Conservation (phyloP, 2,888 invertebrate species). For the Agriotes lineatus region DNA sequence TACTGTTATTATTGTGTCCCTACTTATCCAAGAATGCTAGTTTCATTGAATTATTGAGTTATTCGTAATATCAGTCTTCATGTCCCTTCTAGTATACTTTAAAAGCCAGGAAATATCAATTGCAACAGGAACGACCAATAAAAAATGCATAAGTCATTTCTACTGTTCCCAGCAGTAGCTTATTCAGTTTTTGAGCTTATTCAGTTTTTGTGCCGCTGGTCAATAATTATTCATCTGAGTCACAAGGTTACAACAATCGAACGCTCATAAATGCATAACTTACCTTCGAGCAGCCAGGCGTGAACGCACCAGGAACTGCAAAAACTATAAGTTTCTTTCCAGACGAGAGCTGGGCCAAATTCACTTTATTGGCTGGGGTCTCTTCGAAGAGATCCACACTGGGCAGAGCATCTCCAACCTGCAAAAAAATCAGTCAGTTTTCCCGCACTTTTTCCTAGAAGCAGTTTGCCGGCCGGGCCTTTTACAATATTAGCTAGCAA, state of each 20-base stretch:
- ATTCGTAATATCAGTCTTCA: too few species aligned
- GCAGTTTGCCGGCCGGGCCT: too few species aligned
- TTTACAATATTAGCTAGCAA: neutral
- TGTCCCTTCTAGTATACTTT: too few species aligned
- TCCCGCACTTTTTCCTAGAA: neutral
- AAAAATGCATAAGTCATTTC: too few species aligned
- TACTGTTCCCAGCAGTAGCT: too few species aligned
- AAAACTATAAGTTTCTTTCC: slow-evolving; percentile 90
- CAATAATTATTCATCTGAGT: neutral
- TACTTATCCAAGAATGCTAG: too few species aligned
- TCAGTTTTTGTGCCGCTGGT: neutral
- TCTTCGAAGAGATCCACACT: slow-evolving; percentile 85
- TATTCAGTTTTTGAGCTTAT: neutral
- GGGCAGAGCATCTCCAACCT: slow-evolving; percentile 91
- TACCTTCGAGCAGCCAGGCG: slow-evolving; percentile 92
- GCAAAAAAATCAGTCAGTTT: slow-evolving; percentile 23
- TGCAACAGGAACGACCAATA: too few species aligned
- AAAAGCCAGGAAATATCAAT: too few species aligned
- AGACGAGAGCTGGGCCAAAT: slow-evolving; percentile 76
- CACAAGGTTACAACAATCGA: slow-evolving; percentile 18
- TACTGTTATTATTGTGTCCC: too few species aligned
- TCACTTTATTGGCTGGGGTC: slow-evolving; percentile 88
- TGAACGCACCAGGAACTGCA: slow-evolving; percentile 95
- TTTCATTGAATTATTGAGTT: too few species aligned
- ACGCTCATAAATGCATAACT: slow-evolving; percentile 43